Conservation (phyloP, 2,797 vertebrate genomes). For the Parauchenoglanis ngamensis region DNA sequence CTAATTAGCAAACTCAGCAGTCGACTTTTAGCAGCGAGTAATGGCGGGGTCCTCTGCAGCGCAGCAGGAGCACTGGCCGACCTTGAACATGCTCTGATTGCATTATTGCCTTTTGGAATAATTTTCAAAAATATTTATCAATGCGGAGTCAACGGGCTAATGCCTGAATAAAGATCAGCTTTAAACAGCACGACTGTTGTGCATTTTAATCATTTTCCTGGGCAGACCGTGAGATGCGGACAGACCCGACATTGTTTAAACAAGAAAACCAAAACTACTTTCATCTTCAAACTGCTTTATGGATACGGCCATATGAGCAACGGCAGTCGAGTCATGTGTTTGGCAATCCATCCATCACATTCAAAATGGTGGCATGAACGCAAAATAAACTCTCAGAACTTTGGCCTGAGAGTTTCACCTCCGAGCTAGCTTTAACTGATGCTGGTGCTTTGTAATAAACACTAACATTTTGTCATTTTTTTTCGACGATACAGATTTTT, state of each 20-base stretch:
- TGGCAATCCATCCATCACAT: neutral
- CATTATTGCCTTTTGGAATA: constrained; percentile 39
- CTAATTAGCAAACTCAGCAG: constrained; percentile 54
- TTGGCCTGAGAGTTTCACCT: too few relatives aligned
- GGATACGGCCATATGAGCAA: neutral
- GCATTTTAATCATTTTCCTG: constrained; percentile 37
- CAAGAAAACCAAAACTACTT: neutral
- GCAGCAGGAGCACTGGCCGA: constrained; percentile 37
- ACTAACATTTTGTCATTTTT: neutral
- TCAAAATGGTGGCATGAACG: neutral
- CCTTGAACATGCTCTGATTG: constrained; percentile 51
- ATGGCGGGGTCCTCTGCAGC: constrained; percentile 27
- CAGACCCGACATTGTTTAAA: neutral
- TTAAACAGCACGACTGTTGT: constrained; percentile 25
- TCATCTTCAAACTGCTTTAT: too few relatives aligned
- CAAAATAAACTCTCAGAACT: neutral
- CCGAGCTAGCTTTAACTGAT: neutral
- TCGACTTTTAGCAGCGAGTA: constrained; percentile 33
- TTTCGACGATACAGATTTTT: neutral
- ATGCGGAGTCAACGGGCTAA: constrained; percentile 25
- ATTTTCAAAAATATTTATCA: constrained; percentile 39
- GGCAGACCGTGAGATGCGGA: neutral
- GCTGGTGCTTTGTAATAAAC: neutral
- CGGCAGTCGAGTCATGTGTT: neutral
- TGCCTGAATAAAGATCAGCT: constrained; percentile 52